phyloP scores from a whole-genome alignment of 2,113 vertebrate genomes.

The Larimichthys polyactis region DNA sequence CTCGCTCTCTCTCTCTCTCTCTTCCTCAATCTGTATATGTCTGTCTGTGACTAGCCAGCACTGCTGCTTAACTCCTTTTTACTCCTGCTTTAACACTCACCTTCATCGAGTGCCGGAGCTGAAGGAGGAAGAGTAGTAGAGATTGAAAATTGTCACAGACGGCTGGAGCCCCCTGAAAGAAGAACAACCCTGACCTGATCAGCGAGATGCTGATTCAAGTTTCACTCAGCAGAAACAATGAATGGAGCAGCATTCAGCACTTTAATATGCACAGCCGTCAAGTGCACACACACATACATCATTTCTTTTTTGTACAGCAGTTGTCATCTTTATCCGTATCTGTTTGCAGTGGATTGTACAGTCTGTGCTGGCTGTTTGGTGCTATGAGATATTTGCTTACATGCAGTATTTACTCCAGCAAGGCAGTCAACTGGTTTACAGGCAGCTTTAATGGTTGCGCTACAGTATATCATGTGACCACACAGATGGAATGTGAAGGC shows the following conservation, averaged over 20 bases:
- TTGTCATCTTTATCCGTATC: constrained; percentile 25
- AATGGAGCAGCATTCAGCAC: constrained; percentile 33
- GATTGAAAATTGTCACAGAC: constrained; percentile 41
- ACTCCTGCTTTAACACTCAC: constrained; percentile 10
- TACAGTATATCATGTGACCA: constrained; percentile 23
- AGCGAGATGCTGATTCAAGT: constrained; percentile 34
- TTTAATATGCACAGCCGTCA: constrained; percentile 2
- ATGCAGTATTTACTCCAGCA: constrained; percentile 33
- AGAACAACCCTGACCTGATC: constrained; percentile 52
- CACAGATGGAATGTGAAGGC: constrained; percentile 34
- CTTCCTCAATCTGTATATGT: constrained; percentile 8
- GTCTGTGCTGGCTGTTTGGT: constrained; percentile 1
- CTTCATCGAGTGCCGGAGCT: constrained; percentile 28
- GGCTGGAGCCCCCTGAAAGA: constrained; percentile 29
- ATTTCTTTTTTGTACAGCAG: constrained; percentile 22
- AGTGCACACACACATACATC: constrained; percentile 8
- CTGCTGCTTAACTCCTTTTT: constrained; percentile 37
- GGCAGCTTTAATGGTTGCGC: constrained; percentile 18
- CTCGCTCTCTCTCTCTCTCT: background rate
- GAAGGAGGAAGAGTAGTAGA: constrained; percentile 30
- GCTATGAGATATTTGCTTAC: constrained; percentile 20
- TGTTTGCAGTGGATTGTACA: constrained; percentile 26
- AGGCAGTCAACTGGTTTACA: background rate
- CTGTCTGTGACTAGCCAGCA: constrained; percentile 17
- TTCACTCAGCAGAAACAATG: constrained; percentile 38